Base-by-base conservation (phyloP, 2,888 invertebrate species). In the Copidosoma aretas region DNA sequence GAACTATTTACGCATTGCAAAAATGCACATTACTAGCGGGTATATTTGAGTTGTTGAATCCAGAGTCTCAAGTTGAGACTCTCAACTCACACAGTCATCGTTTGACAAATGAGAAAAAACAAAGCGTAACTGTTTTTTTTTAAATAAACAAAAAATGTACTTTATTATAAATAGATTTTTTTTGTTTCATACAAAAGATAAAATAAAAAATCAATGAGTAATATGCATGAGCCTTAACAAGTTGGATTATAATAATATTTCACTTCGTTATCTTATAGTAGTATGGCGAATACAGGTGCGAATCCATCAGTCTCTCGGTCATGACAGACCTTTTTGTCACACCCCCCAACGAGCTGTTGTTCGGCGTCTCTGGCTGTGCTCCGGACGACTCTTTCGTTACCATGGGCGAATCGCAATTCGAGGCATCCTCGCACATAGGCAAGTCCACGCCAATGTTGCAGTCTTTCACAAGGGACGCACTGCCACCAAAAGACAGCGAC, bases 241-340 rank as follows among this genome's bases (percentile, higher is more conserved):
- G 24, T 49, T 52, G 41, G 51, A 60, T 25, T 10, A 32, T 39
- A 19, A 39, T 21, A n/a, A n/a, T n/a, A n/a, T 52, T 52, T 57
- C 12, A 53, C 15, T 62, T 71, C 32, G 62, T 68, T 19, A 64
- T 46, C 58, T 69, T 70, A 53, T 72, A 67, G 49, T 58, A 69
- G 54, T 69, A 54, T 39, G 68, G 71, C 15, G 71, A 71, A 49
- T 71, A 68, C 14, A 56, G 19, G 24, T 68, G 71, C 53, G 32
- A 32, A 8, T 71, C 64, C 22, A 60, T 63, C 17, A 65, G 71
- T 57, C 41, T 52, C 21, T 71, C 46, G 54, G 25, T 57, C 10
- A 64, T 12, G 43, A 54, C 52, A 0, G 46, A 53, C 22, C 41
- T 60, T 32, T 67, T 67, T 12, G 25, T 17, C 2, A 52, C 22